These are phyloP conservation scores for Drosophila repletoides DNA, from an alignment of 1,140 invertebrate species.

Conservation along the genomic window DNA sequence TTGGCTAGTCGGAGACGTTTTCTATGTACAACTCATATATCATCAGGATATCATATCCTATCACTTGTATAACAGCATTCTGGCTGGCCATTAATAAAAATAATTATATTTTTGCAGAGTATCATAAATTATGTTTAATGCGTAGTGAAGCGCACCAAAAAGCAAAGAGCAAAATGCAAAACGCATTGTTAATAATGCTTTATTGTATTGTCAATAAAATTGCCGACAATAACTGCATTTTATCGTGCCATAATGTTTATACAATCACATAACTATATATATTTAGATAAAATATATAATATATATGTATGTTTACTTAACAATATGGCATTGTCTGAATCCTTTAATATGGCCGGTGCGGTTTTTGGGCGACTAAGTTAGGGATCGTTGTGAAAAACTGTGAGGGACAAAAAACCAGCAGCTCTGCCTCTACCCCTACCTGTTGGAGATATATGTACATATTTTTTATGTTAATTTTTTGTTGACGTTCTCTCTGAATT, in stretches of 20 bases:
- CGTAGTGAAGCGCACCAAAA: constrained; percentile 19
- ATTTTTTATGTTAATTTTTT: constrained; percentile 13
- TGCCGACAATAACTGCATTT: constrained; percentile 22
- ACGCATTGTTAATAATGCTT: constrained; percentile 47
- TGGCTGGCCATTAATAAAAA: constrained; percentile 43
- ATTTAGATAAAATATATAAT: background rate
- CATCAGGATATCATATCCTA: constrained; percentile 1
- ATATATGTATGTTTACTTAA: constrained; percentile 17
- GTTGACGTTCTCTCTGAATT: constrained; percentile 13
- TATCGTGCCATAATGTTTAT: constrained; percentile 47
- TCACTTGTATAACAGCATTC: constrained; percentile 33
- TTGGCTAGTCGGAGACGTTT: too few species aligned
- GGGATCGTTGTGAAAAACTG: constrained; percentile 50
- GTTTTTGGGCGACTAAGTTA: background rate
- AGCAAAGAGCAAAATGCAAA: too few species aligned
- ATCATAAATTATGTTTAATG: constrained; percentile 40
- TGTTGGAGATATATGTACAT: too few species aligned
- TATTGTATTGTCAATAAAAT: constrained; percentile 44
- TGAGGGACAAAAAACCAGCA: constrained; percentile 50
- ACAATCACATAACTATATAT: constrained; percentile 1
- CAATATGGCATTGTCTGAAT: constrained; percentile 56
- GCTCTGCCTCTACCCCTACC: too few species aligned
- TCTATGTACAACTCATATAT: background rate
- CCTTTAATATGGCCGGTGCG: constrained; percentile 59
- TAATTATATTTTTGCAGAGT: constrained; percentile 32